Evolutionary conservation across 2,888 invertebrate genomes (phyloP), one percentile per base, ranked within the genome.

Genomic region (Eretmocerus hayati): DNA sequence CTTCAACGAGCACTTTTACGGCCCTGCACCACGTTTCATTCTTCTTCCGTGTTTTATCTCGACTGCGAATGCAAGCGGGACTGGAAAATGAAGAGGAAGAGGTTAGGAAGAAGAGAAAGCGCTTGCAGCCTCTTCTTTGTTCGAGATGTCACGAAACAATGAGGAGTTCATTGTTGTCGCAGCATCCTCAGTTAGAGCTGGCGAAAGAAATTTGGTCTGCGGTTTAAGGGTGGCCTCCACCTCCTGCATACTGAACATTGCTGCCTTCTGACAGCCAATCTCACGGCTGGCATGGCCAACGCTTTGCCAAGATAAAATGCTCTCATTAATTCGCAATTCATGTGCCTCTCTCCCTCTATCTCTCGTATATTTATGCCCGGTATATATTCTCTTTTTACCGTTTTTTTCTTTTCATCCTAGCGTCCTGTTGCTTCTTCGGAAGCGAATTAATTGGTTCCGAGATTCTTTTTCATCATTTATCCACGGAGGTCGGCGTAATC

Each of bases 261-360:
- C 9, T 4, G 37, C 15, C n/a, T n/a, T n/a, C n/a, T n/a, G n/a
- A n/a, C 18, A 21, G 30, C 44, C 42, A 42, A 47, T 47, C 50
- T 55, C 50, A 54, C 39, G 43, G 42, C 42, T 41, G 30, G n/a
- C n/a, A n/a, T n/a, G n/a, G n/a, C n/a, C n/a, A n/a, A n/a, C n/a
- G n/a, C n/a, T n/a, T n/a, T n/a, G n/a, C n/a, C n/a, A n/a, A n/a
- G n/a, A n/a, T n/a, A n/a, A n/a, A 58, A 59, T 53, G 56, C 56
- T 56, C 59, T 60, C 58, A 62, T 60, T 59, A 60, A 59, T 57
- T 53, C 54, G 45, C 44, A 30, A 18, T 20, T 20, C 30, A 5
- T 2, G 5, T 21, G 20, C 9, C 5, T 9, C 19, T 11, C 23
- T n/a, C n/a, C n/a, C n/a, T n/a, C n/a, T n/a, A n/a, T n/a, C n/a